phyloP scores from a whole-genome alignment of 2,888 invertebrate genomes.

The Aromia moschata region DNA sequence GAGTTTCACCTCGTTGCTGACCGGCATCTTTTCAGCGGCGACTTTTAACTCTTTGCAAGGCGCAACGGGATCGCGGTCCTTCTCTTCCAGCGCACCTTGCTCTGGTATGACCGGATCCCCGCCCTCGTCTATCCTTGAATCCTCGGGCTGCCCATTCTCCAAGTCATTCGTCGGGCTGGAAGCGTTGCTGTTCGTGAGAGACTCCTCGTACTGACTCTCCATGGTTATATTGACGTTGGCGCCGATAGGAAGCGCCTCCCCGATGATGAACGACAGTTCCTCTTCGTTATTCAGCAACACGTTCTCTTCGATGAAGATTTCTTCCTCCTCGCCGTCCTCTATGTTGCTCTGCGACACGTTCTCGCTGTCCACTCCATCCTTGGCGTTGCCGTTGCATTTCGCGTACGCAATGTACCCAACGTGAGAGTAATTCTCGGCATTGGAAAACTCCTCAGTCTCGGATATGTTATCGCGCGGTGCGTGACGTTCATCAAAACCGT shows the following conservation, averaged over 20 bases:
- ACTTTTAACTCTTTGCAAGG: slow-evolving; percentile 15
- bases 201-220: too few species aligned
- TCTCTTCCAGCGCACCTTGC: too few species aligned
- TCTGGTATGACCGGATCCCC: too few species aligned
- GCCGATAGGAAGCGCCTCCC: slow-evolving; percentile 2
- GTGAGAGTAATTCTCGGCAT: slow-evolving; percentile 7
- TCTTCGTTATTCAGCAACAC: not conserved
- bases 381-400: slow-evolving; percentile 10
- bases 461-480: not conserved
- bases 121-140: too few species aligned
- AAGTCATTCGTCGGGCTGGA: not conserved
- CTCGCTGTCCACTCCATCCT: not conserved
- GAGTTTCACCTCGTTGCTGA: too few species aligned
- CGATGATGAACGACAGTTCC: slow-evolving; percentile 1
- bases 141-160: not conserved
- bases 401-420: slow-evolving; percentile 1
- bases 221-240: not conserved
- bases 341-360: slow-evolving; percentile 4
- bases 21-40: slow-evolving; percentile 2
- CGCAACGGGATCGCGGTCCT: not conserved
- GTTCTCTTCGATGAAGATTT: slow-evolving; percentile 11
- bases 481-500: too few species aligned
- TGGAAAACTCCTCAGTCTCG: not conserved
- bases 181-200: not conserved
- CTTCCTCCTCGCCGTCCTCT: slow-evolving; percentile 11